Base-by-base conservation (phyloP, 2,888 invertebrate species). In the Artemia sp. region DNA sequence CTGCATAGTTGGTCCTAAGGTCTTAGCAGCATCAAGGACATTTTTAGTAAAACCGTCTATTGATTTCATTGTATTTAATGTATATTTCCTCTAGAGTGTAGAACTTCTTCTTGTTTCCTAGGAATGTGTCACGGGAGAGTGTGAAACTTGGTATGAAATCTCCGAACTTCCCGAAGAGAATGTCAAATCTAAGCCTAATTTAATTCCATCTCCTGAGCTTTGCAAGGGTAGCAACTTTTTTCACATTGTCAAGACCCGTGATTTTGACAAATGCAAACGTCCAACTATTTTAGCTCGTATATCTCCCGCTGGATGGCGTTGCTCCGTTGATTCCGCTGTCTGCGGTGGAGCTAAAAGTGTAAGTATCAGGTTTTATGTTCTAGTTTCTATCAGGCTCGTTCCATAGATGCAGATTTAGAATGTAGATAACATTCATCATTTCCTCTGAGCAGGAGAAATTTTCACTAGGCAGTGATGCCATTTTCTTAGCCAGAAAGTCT, bases 181-280 rank as follows among this genome's bases (percentile, higher is more conserved):
- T 24, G 38, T 71, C n/a, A 67, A 71, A 24, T 19, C 71, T 67
- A 53, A 71, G 53, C 51, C 50, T 5, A 66, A 70, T n/a, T 52
- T 71, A 51, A 24, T 71, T 8, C 71, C 71, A 11, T 52, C 58
- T 8, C 69, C 71, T 8, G 71, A 71, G 50, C 53, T 71, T 38
- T 71, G 71, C 71, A 24, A 69, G 53, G 51, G 52, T 50, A 14
- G 51, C 66, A 51, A 52, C 52, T 66, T 74, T 71, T 76, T 77
- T 73, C 73, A 75, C 67, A 75, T 79, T 73, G 75, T 75, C 73
- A 79, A 80, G 75, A 75, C 78, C 64, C 74, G 78, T 73, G 77
- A 80, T 77, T 79, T 78, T 75, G 76, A 78, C 71, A 76, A 77
- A 72, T 79, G 79, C 75, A 71, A 71, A 68, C 73, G 75, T 70